A percentile compares a stretch with the other conserved stretches of the same genome.
Conservation (phyloP, 2,113 vertebrate species). For the Dicaeum eximium region DNA sequence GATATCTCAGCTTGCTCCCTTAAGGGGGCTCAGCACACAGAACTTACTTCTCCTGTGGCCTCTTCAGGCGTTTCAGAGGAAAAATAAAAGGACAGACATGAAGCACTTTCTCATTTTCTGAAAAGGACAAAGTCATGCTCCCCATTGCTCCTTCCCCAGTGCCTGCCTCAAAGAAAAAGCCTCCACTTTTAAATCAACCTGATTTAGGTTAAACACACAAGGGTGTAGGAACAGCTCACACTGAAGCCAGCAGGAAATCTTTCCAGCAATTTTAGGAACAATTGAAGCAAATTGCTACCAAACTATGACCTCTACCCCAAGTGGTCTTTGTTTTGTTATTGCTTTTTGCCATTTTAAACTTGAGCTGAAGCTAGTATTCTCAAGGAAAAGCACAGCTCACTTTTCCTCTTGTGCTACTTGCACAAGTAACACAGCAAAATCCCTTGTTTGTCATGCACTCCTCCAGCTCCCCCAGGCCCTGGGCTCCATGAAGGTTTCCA, state of each 20-base stretch:
- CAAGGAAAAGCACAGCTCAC: neutral
- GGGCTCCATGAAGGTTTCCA: neutral
- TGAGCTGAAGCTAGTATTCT: neutral
- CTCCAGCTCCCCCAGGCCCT: neutral
- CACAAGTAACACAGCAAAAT: neutral
- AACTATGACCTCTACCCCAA: neutral
- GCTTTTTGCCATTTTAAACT: neutral
- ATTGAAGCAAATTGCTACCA: rapidly evolving
- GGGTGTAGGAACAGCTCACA: neutral
- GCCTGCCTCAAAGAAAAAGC: neutral
- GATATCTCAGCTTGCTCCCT: neutral
- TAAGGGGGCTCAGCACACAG: neutral
- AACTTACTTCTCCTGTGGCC: neutral
- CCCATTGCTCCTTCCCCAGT: neutral
- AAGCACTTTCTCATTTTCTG: neutral
- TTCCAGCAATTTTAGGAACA: neutral
- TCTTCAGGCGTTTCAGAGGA: neutral
- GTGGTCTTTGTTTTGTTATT: neutral
- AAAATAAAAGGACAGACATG: neutral
- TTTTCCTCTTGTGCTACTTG: neutral
- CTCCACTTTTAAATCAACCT: neutral
- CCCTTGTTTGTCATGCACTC: no score
- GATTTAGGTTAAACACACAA: no score
- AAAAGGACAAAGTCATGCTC: neutral
- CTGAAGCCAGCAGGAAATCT: neutral